Evolutionary conservation across 23 tunicate species (phyloP).

Genomic region (Trididemnum nubilum): DNA sequence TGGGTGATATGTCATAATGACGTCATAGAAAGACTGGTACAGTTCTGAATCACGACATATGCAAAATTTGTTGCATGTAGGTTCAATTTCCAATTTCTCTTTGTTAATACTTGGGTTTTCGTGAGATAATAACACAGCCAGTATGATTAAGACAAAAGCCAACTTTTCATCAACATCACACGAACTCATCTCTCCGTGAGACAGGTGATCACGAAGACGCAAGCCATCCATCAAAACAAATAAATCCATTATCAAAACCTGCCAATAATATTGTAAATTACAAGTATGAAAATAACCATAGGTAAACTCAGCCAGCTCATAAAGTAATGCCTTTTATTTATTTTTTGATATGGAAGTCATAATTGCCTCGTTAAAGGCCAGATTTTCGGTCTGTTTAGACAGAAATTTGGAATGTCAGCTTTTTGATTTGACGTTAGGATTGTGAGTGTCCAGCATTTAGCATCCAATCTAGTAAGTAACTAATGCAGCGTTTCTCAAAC

Average conservation of each 20-base stretch:
- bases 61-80: not conserved
- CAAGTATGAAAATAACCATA: too few relatives aligned
- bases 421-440: too few relatives aligned
- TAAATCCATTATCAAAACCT: slow-evolving; percentile 43
- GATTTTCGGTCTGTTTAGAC: too few relatives aligned
- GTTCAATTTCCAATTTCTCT: not conserved
- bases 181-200: slow-evolving; percentile 52
- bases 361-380: too few relatives aligned
- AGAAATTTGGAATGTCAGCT: too few relatives aligned
- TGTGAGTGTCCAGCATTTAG: too few relatives aligned
- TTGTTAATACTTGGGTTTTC: not conserved
- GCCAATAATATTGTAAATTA: not conserved
- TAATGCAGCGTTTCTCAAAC: too few relatives aligned
- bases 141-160: slow-evolving; percentile 22
- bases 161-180: slow-evolving; percentile 18
- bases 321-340: too few relatives aligned
- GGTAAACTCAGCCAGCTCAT: too few relatives aligned
- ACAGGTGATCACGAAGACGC: slow-evolving; percentile 55
- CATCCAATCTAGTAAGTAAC: too few relatives aligned
- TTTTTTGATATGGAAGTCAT: too few relatives aligned
- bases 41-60: not conserved
- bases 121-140: slow-evolving; percentile 16
- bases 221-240: slow-evolving; percentile 37
- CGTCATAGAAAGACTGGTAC: not conserved
- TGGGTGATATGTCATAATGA: slow-evolving; percentile 20